Evolutionary conservation across 2,888 invertebrate genomes (phyloP).

Genomic region (Synergus laeviventris): DNA sequence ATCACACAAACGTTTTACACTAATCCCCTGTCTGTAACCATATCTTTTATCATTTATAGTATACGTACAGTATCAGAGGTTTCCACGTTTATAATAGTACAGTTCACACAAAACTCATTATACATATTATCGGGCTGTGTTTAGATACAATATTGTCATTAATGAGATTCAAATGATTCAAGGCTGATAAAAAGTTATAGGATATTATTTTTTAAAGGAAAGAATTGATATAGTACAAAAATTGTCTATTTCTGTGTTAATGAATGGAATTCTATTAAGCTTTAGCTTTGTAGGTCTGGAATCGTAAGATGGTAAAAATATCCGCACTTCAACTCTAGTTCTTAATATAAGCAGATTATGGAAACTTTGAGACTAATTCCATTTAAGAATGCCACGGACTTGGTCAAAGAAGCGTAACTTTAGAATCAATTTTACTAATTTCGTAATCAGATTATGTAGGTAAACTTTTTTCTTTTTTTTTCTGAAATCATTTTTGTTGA

Average conservation of each 20-base stretch:
- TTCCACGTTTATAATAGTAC: too few relatives aligned
- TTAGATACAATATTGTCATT: neutral
- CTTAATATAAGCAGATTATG: slow-evolving; percentile 34
- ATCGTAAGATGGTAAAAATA: slow-evolving; percentile 15
- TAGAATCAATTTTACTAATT: slow-evolving; percentile 32
- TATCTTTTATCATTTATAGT: slow-evolving; percentile 18
- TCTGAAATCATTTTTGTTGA: neutral
- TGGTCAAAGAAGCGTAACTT: slow-evolving; percentile 29
- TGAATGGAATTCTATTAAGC: neutral
- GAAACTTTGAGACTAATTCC: slow-evolving; percentile 37
- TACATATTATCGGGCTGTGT: neutral
- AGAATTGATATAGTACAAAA: too few relatives aligned
- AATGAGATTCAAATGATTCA: neutral
- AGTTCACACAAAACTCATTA: too few relatives aligned
- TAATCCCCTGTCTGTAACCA: neutral
- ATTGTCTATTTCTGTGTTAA: too few relatives aligned
- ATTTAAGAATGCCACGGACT: slow-evolving; percentile 26
- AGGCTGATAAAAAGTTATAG: neutral
- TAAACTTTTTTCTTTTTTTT: slow-evolving; percentile 2
- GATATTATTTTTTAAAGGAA: too few relatives aligned
- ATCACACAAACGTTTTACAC: neutral
- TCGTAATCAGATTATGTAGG: neutral
- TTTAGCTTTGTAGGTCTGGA: slow-evolving; percentile 11
- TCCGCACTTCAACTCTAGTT: slow-evolving; percentile 4
- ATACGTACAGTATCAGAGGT: too few relatives aligned